Conservation (phyloP, 2,797 vertebrate genomes). For the Macrochelys suwanniensis region DNA sequence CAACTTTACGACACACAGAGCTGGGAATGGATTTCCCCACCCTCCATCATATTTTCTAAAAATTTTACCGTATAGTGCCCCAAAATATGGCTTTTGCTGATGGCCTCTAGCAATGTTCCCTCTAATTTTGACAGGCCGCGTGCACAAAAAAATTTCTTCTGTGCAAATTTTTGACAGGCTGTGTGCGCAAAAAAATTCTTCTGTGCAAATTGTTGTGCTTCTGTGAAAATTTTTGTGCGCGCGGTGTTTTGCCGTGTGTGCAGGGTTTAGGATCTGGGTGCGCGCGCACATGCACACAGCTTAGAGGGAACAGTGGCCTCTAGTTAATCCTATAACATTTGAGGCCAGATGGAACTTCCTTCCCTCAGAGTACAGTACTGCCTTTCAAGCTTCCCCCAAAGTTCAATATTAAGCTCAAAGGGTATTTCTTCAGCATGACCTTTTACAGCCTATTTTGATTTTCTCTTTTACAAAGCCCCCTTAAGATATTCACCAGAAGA, state of each 20-base stretch:
- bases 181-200: too few species aligned
- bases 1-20: background rate
- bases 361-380: background rate
- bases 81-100: accelerated
- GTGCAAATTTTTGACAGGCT: too few species aligned
- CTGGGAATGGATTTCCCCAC: too few species aligned
- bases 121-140: too few species aligned
- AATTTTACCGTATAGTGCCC: background rate
- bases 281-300: too few species aligned
- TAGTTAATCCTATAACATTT: background rate
- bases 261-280: too few species aligned
- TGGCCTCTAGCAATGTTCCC: accelerated
- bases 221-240: too few species aligned
- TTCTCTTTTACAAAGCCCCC: background rate
- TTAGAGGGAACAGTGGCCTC: accelerated
- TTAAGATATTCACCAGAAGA: background rate
- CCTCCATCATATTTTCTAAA: background rate
- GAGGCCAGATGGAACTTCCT: background rate
- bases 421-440: background rate
- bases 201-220: too few species aligned
- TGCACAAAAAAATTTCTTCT: too few species aligned
- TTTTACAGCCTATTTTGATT: background rate
- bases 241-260: too few species aligned
- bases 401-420: background rate
- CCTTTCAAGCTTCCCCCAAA: background rate